Conservation (phyloP, 2,113 vertebrate species). For the Lycocorax pyrrhopterus region DNA sequence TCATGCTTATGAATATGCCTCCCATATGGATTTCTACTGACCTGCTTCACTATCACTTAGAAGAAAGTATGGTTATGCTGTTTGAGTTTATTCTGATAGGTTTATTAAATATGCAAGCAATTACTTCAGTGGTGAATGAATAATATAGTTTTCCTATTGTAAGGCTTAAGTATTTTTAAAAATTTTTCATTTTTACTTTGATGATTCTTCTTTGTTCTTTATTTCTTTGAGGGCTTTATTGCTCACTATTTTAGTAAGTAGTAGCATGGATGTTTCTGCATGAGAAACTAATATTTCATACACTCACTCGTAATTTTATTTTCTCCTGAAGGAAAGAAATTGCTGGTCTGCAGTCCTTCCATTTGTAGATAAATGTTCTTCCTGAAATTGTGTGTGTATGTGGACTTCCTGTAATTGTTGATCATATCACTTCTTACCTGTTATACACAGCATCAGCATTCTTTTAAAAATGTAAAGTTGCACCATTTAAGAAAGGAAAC, state of each 20-base stretch:
- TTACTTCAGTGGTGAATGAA: not conserved
- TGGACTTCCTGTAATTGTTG: not conserved
- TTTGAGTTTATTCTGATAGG: not conserved
- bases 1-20: not conserved
- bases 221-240: not conserved
- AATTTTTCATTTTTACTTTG: not conserved
- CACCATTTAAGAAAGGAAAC: not conserved
- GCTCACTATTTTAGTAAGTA: not conserved
- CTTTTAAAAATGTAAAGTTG: not conserved
- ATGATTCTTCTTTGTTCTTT: not conserved
- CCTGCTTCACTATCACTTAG: not conserved
- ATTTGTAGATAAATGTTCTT: not conserved
- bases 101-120: not conserved
- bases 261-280: not conserved
- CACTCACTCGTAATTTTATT: not conserved
- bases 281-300: not conserved
- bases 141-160: not conserved
- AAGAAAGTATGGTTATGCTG: not conserved
- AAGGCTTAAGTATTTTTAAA: not conserved
- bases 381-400: not conserved
- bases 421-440: not conserved
- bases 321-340: not conserved
- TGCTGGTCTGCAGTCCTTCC: not conserved
- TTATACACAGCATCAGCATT: not conserved
- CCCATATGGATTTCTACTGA: not conserved